These are phyloP conservation scores for Clivina fossor DNA, from an alignment of 2,888 invertebrate genomes.

Conservation along the genomic window DNA sequence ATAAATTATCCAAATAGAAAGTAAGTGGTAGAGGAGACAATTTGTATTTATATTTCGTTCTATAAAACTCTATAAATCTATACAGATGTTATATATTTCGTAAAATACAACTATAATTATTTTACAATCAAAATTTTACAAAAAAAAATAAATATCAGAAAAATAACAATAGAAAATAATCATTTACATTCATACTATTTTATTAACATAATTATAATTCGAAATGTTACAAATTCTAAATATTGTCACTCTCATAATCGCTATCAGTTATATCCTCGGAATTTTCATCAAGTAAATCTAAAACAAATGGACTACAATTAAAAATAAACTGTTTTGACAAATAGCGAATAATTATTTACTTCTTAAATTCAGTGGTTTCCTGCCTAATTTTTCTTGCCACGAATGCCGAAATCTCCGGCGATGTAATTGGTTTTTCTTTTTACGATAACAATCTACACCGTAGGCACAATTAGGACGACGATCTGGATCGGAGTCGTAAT, in stretches of 20 bases:
- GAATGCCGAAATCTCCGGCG: constrained; percentile 58
- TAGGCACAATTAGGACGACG: constrained; percentile 59
- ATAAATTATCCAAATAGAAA: constrained; percentile 13
- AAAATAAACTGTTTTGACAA: constrained; percentile 15
- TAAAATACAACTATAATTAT: not conserved
- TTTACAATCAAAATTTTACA: not conserved
- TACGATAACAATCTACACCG: constrained; percentile 61
- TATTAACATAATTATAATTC: not conserved
- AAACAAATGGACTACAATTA: not conserved
- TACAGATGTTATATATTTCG: not conserved
- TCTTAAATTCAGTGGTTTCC: constrained; percentile 22
- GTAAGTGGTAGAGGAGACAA: too few species aligned
- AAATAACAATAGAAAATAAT: not conserved
- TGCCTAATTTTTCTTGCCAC: constrained; percentile 43
- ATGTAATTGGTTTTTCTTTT: constrained; percentile 61
- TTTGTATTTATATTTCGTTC: not conserved
- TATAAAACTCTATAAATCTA: not conserved
- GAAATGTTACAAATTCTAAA: not conserved
- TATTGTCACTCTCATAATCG: constrained; percentile 28
- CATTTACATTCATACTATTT: not conserved
- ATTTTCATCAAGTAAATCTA: constrained; percentile 5
- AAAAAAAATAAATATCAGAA: too few species aligned
- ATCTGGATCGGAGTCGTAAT: constrained; percentile 57
- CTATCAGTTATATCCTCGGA: constrained; percentile 7
- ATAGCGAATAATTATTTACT: constrained; percentile 28